Percentiles rank a stretch among this genome's conserved stretches.
These are phyloP conservation scores for Doryteuthis pealeii DNA, from an alignment of 1,140 invertebrate species.

Conservation along the genomic window DNA sequence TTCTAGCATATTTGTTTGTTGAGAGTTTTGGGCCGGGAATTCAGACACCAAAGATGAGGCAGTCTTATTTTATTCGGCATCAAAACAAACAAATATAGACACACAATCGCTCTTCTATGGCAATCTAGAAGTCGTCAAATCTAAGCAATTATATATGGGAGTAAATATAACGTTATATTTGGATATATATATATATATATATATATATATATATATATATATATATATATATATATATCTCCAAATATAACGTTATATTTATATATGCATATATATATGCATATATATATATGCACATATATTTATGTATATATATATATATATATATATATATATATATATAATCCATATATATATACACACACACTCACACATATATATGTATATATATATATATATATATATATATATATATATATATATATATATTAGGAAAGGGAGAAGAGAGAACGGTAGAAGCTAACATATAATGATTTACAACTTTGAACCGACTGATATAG, in stretches of 20 bases:
- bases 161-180: too few species aligned
- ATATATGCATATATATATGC: not conserved
- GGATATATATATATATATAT: too few species aligned
- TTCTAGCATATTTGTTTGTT: too few species aligned
- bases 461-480: not conserved
- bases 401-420: not conserved
- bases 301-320: not conserved
- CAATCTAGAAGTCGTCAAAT: too few species aligned
- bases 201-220: not conserved
- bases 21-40: too few species aligned
- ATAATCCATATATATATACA: not conserved
- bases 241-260: not conserved
- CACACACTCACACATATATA: not conserved
- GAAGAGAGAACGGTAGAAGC: not conserved
- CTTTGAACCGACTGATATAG: not conserved
- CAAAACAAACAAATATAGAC: too few species aligned
- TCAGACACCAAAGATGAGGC: too few species aligned
- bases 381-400: not conserved
- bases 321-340: not conserved
- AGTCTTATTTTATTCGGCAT: too few species aligned
- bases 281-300: not conserved
- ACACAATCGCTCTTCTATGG: too few species aligned
- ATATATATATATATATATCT: not conserved
- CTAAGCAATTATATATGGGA: too few species aligned
- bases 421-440: not conserved